Base-by-base conservation (phyloP, 2,888 invertebrate genomes). In the Caenorhabditis virilis region DNA sequence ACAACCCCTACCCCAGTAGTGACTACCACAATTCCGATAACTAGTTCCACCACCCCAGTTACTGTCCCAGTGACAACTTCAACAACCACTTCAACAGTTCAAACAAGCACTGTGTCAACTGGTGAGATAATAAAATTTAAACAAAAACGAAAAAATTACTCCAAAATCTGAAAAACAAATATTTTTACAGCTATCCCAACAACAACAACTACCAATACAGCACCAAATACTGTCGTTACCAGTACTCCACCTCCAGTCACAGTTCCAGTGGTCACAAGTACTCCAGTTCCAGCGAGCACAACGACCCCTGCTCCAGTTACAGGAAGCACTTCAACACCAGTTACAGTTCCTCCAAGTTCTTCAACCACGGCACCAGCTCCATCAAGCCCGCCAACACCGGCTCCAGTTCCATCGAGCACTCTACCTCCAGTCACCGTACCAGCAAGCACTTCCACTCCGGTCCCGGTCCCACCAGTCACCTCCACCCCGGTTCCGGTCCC, bases 1-100 rank as follows among this genome's bases (percentile, higher is more conserved):
- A n/a, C 51, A n/a, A 54, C 45, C 35, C 30, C 59, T 30, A 35
- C 36, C 43, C 42, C 56, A 56, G 47, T 23, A 22, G 23, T 35
- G 2, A 25, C 35, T 30, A 20, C 36, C 9, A 20, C 42, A 9
- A n/a, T n/a, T n/a, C n/a, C n/a, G n/a, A n/a, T n/a, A n/a, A n/a
- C n/a, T n/a, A n/a, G n/a, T n/a, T n/a, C 42, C 46, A 16, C 22
- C 1, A 36, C 41, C n/a, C n/a, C 51, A 18, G 27, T 16, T 25
- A 30, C n/a, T 3, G 42, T 15, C 15, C 26, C 41, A 18, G 25
- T 23, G 3, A 51, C 51, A 26, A 38, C 30, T 18, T 16, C 26
- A 30, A 27, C 33, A 11, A 26, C 47, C 2, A 4, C n/a, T 6
- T n/a, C 47, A 26, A n/a, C n/a, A n/a, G n/a, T n/a, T n/a, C n/a